Percentiles rank a stretch among this genome's conserved stretches.
These are phyloP conservation scores for Poecilia gillii DNA, from an alignment of 2,797 vertebrate genomes.

Conservation along the genomic window DNA sequence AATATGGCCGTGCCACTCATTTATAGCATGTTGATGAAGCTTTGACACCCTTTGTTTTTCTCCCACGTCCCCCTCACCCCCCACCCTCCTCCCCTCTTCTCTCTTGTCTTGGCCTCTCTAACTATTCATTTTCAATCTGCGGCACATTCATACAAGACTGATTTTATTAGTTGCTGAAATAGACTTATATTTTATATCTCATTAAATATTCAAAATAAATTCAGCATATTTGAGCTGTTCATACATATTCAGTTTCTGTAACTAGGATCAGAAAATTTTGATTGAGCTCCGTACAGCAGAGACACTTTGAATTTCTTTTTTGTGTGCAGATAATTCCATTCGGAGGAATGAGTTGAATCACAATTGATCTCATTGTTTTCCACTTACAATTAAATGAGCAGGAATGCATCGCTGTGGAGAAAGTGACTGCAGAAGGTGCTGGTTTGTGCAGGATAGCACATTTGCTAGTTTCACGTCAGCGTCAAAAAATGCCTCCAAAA, in stretches of 20 bases:
- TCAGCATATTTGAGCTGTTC: slow-evolving; percentile 86
- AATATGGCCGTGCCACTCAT: slow-evolving; percentile 79
- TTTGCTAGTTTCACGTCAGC: slow-evolving; percentile 25
- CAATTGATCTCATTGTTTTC: slow-evolving; percentile 84
- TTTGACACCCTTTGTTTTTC: slow-evolving; percentile 77
- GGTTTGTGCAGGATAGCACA: slow-evolving; percentile 55
- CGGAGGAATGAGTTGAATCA: slow-evolving; percentile 84
- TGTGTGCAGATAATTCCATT: slow-evolving; percentile 85
- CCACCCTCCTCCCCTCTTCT: slow-evolving; percentile 14
- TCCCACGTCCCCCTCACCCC: slow-evolving; percentile 38
- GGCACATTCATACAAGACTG: slow-evolving; percentile 84
- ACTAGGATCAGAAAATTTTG: slow-evolving; percentile 87
- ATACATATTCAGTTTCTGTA: slow-evolving; percentile 87
- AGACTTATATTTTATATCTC: slow-evolving; percentile 88
- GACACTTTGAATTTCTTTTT: slow-evolving; percentile 83
- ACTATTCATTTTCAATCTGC: slow-evolving; percentile 79
- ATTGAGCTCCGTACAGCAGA: slow-evolving; percentile 83
- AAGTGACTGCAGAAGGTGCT: slow-evolving; percentile 55
- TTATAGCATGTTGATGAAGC: slow-evolving; percentile 84
- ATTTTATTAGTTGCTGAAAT: slow-evolving; percentile 87
- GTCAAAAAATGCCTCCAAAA: slow-evolving; percentile 12
- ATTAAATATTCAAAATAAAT: slow-evolving; percentile 90
- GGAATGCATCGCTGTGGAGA: slow-evolving; percentile 67
- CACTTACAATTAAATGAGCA: slow-evolving; percentile 77
- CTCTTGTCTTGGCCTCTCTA: slow-evolving; percentile 54